These are phyloP conservation scores for Carcharodon carcharias DNA, from an alignment of 2,797 vertebrate species.

Conservation along the genomic window DNA sequence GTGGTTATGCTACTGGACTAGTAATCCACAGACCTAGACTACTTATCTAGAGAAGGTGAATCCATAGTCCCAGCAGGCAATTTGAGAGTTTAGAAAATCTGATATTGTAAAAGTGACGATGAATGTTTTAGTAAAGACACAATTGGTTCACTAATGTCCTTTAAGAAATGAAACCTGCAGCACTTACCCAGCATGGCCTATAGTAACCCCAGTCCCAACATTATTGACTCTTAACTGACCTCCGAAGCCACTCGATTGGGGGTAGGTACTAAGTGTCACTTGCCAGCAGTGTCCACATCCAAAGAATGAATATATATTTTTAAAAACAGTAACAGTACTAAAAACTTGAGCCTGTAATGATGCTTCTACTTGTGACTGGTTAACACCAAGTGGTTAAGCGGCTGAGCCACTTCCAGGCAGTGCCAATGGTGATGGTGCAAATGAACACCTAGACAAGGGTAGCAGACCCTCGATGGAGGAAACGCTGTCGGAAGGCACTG, in stretches of 20 bases:
- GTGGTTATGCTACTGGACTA: background rate
- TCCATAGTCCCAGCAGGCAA: background rate
- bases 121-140: background rate
- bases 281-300: background rate
- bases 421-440: background rate
- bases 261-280: background rate
- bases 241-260: background rate
- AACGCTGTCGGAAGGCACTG: background rate
- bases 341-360: background rate
- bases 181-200: background rate
- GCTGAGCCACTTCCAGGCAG: background rate
- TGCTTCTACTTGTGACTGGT: background rate
- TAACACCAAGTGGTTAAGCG: background rate
- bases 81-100: background rate
- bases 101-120: background rate
- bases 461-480: background rate
- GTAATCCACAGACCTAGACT: background rate
- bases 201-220: background rate
- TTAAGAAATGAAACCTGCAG: background rate
- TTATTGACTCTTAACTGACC: background rate
- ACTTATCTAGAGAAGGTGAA: background rate
- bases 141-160: background rate
- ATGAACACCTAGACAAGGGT: background rate
- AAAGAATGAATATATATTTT: background rate
- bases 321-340: background rate